Evolutionary conservation across 2,888 invertebrate species (phyloP).

Genomic region (Formica aserva): DNA sequence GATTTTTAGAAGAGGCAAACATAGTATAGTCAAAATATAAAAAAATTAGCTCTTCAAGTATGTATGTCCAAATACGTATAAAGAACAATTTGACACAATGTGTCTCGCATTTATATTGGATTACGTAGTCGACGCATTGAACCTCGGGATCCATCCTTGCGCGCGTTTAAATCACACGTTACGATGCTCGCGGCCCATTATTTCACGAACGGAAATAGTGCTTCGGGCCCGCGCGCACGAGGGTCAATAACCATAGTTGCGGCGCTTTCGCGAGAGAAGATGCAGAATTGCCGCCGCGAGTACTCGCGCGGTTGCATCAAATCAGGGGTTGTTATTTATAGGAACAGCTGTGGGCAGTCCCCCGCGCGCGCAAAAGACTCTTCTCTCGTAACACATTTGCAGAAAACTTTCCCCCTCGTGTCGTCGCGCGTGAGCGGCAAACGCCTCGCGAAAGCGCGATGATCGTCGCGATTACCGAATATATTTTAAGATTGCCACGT

Average conservation of each 20-base stretch:
- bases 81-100: conserved; percentile 55
- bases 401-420: conserved; percentile 73
- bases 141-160: conserved; percentile 26
- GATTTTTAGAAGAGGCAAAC: not conserved
- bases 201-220: conserved; percentile 77
- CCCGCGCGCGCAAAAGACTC: conserved; percentile 64
- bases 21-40: not conserved
- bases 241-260: conserved; percentile 83
- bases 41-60: not conserved
- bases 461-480: conserved; percentile 72
- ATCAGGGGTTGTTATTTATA: conserved; percentile 82
- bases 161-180: conserved; percentile 52
- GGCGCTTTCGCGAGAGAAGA: conserved; percentile 75
- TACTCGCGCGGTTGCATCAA: conserved; percentile 81
- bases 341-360: conserved; percentile 83
- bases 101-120: conserved; percentile 42
- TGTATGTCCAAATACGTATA: not conserved
- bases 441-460: conserved; percentile 56
- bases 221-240: conserved; percentile 62
- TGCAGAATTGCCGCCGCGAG: conserved; percentile 75
- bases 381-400: conserved; percentile 74
- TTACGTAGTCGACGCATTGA: conserved; percentile 55
- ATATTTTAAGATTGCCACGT: conserved; percentile 43
- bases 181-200: conserved; percentile 61
- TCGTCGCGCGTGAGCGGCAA: conserved; percentile 52